These are phyloP conservation scores for Troides helena DNA, from an alignment of 2,888 invertebrate species.

Conservation along the genomic window DNA sequence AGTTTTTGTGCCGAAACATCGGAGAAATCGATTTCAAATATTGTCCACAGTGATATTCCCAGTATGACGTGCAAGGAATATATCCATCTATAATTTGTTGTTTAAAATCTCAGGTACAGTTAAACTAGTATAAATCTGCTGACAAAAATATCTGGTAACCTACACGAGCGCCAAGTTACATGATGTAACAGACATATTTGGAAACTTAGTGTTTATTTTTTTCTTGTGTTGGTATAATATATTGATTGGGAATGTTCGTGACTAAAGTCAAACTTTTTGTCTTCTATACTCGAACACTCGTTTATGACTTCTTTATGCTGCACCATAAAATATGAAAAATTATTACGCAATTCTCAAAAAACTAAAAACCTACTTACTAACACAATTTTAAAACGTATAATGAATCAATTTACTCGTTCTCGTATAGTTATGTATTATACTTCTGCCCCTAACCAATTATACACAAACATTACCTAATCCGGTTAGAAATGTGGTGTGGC, in stretches of 20 bases:
- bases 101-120: background rate
- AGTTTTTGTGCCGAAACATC: slow-evolving; percentile 13
- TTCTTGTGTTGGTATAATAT: too few species aligned
- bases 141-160: too few species aligned
- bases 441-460: too few species aligned
- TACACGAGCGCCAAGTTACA: too few species aligned
- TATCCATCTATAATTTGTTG: background rate
- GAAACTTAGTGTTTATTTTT: too few species aligned
- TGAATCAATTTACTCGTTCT: too few species aligned
- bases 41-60: background rate
- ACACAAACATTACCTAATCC: too few species aligned
- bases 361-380: background rate
- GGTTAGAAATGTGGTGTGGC: too few species aligned
- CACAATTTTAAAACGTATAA: background rate
- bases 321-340: background rate
- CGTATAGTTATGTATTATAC: too few species aligned
- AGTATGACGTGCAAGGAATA: background rate
- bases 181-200: too few species aligned
- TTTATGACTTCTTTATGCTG: background rate
- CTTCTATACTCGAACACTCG: background rate
- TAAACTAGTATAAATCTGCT: background rate
- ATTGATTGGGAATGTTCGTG: background rate
- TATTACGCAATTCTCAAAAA: background rate
- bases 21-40: slow-evolving; percentile 17
- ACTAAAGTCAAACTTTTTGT: background rate